These are phyloP conservation scores for Labeo calbasu DNA, from an alignment of 2,797 vertebrate genomes.

Conservation along the genomic window DNA sequence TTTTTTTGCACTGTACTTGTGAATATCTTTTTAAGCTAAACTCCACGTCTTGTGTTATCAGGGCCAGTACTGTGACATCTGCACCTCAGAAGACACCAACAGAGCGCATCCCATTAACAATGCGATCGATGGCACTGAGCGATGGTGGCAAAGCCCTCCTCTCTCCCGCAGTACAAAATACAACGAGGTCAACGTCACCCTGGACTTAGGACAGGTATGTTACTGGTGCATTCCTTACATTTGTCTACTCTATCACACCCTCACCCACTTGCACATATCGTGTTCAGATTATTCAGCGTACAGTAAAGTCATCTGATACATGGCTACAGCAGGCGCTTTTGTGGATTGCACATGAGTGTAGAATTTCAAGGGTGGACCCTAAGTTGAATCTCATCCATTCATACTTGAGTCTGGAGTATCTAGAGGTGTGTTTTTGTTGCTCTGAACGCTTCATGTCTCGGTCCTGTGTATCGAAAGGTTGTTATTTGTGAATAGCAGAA, in stretches of 20 bases:
- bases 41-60: slow-evolving; percentile 62
- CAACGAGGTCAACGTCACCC: slow-evolving; percentile 94
- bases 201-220: slow-evolving; percentile 95
- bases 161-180: slow-evolving; percentile 90
- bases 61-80: slow-evolving; percentile 98
- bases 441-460: background rate
- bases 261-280: slow-evolving; percentile 7
- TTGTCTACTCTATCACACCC: background rate
- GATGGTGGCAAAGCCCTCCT: slow-evolving; percentile 99
- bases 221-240: background rate
- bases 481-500: background rate
- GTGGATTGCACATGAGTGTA: slow-evolving; percentile 48
- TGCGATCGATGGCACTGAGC: slow-evolving; percentile 93
- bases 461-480: background rate
- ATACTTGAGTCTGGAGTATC: background rate
- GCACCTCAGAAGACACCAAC: slow-evolving; percentile 83
- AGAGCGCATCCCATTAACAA: slow-evolving; percentile 92
- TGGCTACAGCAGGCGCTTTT: slow-evolving; percentile 29
- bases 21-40: too few species aligned
- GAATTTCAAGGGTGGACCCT: slow-evolving; percentile 47
- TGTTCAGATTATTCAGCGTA: slow-evolving; percentile 43
- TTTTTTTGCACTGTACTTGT: too few species aligned
- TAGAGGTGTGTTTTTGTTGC: background rate
- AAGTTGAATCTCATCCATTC: slow-evolving; percentile 34
- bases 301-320: slow-evolving; percentile 43